Evolutionary conservation across 2,113 vertebrate genomes (phyloP), one percentile per base, ranked within the genome.

Genomic region (Labrus mixtus): DNA sequence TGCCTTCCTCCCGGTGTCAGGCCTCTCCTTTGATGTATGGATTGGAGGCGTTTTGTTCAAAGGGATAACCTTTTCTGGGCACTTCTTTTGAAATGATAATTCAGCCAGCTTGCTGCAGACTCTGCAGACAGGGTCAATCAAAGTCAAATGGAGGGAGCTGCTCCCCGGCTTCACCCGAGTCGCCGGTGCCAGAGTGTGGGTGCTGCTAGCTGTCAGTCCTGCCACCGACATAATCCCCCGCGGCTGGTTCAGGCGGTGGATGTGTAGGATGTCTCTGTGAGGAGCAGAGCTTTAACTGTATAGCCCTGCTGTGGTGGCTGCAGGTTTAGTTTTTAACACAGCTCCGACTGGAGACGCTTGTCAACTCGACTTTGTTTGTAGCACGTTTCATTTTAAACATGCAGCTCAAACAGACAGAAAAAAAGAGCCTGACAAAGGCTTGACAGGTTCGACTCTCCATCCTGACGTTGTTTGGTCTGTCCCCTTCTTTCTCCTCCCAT

Each of bases 1-100:
- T 70, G 76, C 68, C 76, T 87, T 87, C 69, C 87, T 86, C 80
- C 77, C 79, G 54, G 65, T 90, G 87, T 89, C 87, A 90, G 86
- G 61, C 82, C 37, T 37, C 60, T 76, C 56, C 87, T 95, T 94
- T 94, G 90, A 93, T 94, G 90, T 91, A 87, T 91, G 83, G 90
- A 92, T 91, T 20, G 80, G 81, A 90, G 91, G 85, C 86, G 76
- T 93, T 95, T 92, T 93, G 92, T 93, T 93, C 90, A 94, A 95
- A 94, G 91, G 90, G 78, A 89, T 90, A 93, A 94, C 91, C 93
- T 94, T 94, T 93, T 89, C 85, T 82, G 89, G 90, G 83, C 85
- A 77, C 79, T 78, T 86, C 92, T 94, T 94, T 93, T 93, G 93
- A 93, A 94, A 93, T 93, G 92, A 91, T 94, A 92, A 94, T 93